These are phyloP conservation scores for Mormyrops attenuatus DNA, from an alignment of 2,797 vertebrate genomes.

Conservation along the genomic window DNA sequence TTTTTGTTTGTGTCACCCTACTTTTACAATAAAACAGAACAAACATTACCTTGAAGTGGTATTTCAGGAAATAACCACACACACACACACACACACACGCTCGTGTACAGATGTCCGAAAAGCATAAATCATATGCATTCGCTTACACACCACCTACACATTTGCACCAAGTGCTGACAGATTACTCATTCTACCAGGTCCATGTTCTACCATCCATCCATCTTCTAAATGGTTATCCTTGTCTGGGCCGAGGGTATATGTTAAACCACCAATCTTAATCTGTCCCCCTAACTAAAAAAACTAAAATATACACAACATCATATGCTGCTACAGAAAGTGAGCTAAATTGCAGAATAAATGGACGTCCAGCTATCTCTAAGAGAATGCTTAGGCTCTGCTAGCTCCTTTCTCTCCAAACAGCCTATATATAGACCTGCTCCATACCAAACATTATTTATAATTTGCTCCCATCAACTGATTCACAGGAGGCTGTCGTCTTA, in stretches of 20 bases:
- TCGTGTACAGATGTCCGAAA: background rate
- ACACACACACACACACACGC: background rate
- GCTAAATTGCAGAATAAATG: background rate
- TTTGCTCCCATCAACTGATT: background rate
- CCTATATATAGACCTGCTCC: background rate
- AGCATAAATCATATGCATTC: background rate
- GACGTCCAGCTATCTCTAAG: background rate
- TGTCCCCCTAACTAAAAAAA: background rate
- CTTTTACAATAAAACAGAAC: background rate
- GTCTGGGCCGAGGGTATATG: background rate
- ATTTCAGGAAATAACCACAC: background rate
- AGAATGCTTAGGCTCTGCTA: background rate
- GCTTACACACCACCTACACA: constrained; percentile 15
- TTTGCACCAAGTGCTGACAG: background rate
- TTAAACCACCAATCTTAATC: constrained; percentile 10
- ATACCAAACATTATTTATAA: background rate
- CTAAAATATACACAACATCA: background rate
- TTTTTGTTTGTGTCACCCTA: background rate
- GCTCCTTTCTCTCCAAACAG: background rate
- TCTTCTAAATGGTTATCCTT: background rate
- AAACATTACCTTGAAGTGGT: background rate
- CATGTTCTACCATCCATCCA: background rate
- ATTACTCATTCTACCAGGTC: background rate
- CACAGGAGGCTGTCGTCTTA: background rate
- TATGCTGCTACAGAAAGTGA: background rate